Evolutionary conservation across 2,797 vertebrate species (phyloP).

Genomic region (Pipistrellus nathusii): DNA sequence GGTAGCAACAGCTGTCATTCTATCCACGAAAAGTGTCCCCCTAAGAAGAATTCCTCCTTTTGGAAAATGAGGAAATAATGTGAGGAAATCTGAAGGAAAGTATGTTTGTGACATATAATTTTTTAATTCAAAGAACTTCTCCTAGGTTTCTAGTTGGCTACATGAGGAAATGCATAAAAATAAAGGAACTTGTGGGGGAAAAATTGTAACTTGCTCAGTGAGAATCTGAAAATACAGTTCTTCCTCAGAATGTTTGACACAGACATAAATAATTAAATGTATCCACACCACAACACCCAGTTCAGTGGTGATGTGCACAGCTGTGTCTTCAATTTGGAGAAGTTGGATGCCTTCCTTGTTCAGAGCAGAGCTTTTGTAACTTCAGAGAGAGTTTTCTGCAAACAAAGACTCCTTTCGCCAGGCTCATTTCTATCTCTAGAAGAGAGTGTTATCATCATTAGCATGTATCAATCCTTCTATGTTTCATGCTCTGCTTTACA

Average conservation of each 20-base stretch:
- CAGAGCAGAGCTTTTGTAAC: background rate
- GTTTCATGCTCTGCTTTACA: background rate
- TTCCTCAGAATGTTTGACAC: background rate
- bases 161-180: background rate
- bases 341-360: background rate
- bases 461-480: background rate
- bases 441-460: too few species aligned
- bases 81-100: background rate
- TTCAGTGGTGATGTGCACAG: too few species aligned
- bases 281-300: too few species aligned
- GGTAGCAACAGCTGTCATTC: fast-evolving
- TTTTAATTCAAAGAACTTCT: background rate
- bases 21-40: background rate
- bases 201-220: background rate
- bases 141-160: background rate
- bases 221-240: background rate
- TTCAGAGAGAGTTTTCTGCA: background rate
- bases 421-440: background rate
- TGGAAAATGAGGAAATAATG: too few species aligned
- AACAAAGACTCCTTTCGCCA: background rate
- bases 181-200: background rate
- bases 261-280: background rate
- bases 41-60: background rate
- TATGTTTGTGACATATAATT: background rate
- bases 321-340: background rate